These are phyloP conservation scores for Adineta ricciae DNA, from an alignment of 2,888 invertebrate genomes.

Conservation along the genomic window DNA sequence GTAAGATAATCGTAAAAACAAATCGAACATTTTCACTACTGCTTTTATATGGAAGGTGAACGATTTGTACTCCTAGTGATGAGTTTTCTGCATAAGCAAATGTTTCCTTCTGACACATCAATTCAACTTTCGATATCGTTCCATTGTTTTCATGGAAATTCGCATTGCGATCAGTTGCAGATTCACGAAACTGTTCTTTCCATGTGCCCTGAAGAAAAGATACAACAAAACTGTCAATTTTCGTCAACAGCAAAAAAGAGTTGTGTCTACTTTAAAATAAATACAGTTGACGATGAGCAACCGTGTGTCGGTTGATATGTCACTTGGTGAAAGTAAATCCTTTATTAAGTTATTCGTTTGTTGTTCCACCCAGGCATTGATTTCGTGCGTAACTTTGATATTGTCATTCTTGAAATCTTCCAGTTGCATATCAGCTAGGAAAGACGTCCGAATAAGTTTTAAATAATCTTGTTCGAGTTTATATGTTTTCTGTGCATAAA, in stretches of 20 bases:
- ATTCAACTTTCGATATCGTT: background rate
- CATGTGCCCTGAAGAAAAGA: background rate
- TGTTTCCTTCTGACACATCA: slow-evolving; percentile 23
- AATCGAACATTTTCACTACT: background rate
- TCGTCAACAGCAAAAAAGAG: no score
- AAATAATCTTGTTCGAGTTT: slow-evolving; percentile 19
- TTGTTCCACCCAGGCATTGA: slow-evolving; percentile 71
- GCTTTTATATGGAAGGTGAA: slow-evolving; percentile 26
- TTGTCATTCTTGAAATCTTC: slow-evolving; percentile 38
- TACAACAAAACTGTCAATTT: no score
- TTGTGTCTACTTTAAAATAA: slow-evolving; percentile 48
- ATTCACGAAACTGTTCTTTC: slow-evolving; percentile 18
- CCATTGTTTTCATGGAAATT: slow-evolving; percentile 14
- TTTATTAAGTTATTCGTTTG: slow-evolving; percentile 73
- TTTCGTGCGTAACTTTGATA: slow-evolving; percentile 46
- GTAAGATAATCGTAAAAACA: slow-evolving; percentile 25
- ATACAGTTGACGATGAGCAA: slow-evolving; percentile 52
- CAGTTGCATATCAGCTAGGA: slow-evolving; percentile 37
- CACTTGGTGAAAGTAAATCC: slow-evolving; percentile 60
- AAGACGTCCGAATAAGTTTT: slow-evolving; percentile 36
- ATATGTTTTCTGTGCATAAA: slow-evolving; percentile 24
- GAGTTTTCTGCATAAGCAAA: background rate
- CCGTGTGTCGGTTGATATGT: slow-evolving; percentile 40
- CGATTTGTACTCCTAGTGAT: slow-evolving; percentile 16
- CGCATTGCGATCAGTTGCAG: background rate